Conservation (phyloP, 2,797 vertebrate species). For the Sciurus carolinensis region DNA sequence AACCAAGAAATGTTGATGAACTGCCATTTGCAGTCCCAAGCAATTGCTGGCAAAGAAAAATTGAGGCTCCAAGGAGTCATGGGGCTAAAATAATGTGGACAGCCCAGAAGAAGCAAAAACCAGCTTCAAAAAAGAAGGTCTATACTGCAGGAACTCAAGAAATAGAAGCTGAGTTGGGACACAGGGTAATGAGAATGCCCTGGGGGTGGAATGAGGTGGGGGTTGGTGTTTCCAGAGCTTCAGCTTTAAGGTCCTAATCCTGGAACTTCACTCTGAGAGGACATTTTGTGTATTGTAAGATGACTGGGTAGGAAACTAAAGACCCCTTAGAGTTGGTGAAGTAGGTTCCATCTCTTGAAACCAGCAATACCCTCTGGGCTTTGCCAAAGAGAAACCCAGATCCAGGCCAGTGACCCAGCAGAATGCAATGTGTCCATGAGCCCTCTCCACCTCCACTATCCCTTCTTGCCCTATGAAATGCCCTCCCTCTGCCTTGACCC, state of each 20-base stretch:
- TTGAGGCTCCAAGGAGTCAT: slow-evolving; percentile 18
- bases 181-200: background rate
- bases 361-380: background rate
- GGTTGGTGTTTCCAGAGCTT: background rate
- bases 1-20: slow-evolving; percentile 65
- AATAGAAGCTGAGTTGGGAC: background rate
- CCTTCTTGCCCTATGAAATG: background rate
- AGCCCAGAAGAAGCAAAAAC: background rate
- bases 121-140: slow-evolving; percentile 49
- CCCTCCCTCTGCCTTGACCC: background rate
- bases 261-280: slow-evolving; percentile 29
- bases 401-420: background rate
- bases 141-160: background rate
- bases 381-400: background rate
- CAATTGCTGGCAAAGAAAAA: slow-evolving; percentile 76
- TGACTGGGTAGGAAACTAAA: background rate
- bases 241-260: background rate
- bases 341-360: slow-evolving; percentile 12
- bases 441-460: background rate
- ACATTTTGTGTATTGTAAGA: slow-evolving; percentile 18
- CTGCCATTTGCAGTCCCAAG: slow-evolving; percentile 60
- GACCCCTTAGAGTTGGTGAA: background rate
- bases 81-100: slow-evolving; percentile 42
- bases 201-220: background rate
- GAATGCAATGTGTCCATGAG: background rate